Conservation (phyloP, 2,888 invertebrate species). For the Neocrepidodera transversa region DNA sequence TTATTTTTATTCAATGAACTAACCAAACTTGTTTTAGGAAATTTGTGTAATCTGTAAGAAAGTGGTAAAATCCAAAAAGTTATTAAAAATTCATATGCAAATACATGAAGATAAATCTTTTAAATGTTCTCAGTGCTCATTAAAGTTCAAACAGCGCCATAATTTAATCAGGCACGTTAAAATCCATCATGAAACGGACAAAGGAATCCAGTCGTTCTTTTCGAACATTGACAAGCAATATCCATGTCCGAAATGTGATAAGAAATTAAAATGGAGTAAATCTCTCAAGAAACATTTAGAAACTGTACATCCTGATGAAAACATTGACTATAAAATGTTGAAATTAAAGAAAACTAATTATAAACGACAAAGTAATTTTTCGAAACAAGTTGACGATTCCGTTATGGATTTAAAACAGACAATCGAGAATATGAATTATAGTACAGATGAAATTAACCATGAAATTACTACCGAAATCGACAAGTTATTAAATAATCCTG, state of each 20-base stretch:
- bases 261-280: conserved; percentile 53
- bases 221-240: conserved; percentile 20
- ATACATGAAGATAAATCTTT: conserved; percentile 42
- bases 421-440: conserved; percentile 50
- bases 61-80: conserved; percentile 40
- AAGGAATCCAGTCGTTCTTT: conserved; percentile 3
- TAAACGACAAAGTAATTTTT: conserved; percentile 16
- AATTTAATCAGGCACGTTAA: conserved; percentile 46
- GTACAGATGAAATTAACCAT: conserved; percentile 40
- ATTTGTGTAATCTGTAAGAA: conserved; percentile 47
- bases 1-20: too few relatives aligned
- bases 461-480: conserved; percentile 42
- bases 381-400: conserved; percentile 33
- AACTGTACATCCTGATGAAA: conserved; percentile 47
- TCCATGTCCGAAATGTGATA: conserved; percentile 33
- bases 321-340: conserved; percentile 9
- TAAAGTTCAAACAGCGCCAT: conserved; percentile 37
- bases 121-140: conserved; percentile 47
- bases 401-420: conserved; percentile 45
- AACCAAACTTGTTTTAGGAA: too few relatives aligned
- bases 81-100: conserved; percentile 42
- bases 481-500: conserved; percentile 44
- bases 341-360: conserved; percentile 11
- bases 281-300: conserved; percentile 55
- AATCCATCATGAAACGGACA: conserved; percentile 21